Conservation (phyloP, 2,797 vertebrate genomes). For the Oreochromis grahami region DNA sequence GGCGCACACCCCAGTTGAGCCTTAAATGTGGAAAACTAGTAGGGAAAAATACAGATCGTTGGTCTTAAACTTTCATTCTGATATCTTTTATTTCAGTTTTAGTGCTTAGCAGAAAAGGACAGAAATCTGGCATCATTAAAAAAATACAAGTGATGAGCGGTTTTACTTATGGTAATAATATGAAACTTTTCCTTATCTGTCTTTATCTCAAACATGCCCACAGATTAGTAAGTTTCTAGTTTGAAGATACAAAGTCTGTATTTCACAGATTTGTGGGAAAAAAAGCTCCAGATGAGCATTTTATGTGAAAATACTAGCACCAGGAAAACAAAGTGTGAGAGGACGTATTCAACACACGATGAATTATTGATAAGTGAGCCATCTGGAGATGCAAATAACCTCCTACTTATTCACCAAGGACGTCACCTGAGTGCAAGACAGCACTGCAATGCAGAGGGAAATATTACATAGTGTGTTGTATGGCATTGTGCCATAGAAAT, state of each 20-base stretch:
- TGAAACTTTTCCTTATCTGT: neutral
- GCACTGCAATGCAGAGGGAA: slow-evolving; percentile 40
- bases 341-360: slow-evolving; percentile 35
- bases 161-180: neutral
- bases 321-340: neutral
- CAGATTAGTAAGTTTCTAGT: neutral
- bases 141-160: neutral
- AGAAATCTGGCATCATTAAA: neutral
- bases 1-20: neutral
- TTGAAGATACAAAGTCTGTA: neutral
- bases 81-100: neutral
- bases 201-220: neutral
- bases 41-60: neutral
- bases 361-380: slow-evolving; percentile 58
- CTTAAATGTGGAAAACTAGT: neutral
- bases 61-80: neutral
- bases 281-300: neutral
- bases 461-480: neutral
- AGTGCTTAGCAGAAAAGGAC: neutral
- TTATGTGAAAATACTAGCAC: neutral
- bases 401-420: slow-evolving; percentile 49
- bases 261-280: neutral
- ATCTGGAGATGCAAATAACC: slow-evolving; percentile 63
- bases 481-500: neutral
- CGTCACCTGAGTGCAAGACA: slow-evolving; percentile 34